These are phyloP conservation scores for Antennarius striatus DNA, from an alignment of 2,113 vertebrate species.

Conservation along the genomic window DNA sequence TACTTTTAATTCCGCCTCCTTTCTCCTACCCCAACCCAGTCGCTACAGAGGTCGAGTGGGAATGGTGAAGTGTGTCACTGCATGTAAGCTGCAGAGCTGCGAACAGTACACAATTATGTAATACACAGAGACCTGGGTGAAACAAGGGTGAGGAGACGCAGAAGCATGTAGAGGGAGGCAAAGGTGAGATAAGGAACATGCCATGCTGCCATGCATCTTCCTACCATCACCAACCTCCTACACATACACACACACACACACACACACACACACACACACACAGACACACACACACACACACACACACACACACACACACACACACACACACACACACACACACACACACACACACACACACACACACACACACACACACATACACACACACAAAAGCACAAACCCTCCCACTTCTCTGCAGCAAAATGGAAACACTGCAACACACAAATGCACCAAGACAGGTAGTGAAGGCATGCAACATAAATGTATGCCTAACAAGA, in stretches of 20 bases:
- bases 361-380: conserved; percentile 26
- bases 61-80: conserved; percentile 58
- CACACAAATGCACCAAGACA: conserved; percentile 66
- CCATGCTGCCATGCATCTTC: conserved; percentile 38
- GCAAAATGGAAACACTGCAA: conserved; percentile 40
- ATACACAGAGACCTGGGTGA: conserved; percentile 57
- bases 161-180: not conserved
- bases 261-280: conserved; percentile 10
- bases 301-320: conserved; percentile 25
- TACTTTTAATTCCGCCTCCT: not conserved
- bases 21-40: not conserved
- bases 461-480: conserved; percentile 41
- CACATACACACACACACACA: conserved; percentile 17
- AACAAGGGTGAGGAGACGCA: conserved; percentile 45
- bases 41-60: conserved; percentile 42
- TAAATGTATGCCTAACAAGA: conserved; percentile 50
- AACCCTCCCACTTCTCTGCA: conserved; percentile 28
- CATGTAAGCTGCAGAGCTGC: conserved; percentile 53
- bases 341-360: conserved; percentile 25
- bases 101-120: conserved; percentile 60
- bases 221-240: conserved; percentile 4
- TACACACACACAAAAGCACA: conserved; percentile 16
- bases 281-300: conserved; percentile 26
- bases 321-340: conserved; percentile 26
- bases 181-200: conserved; percentile 55